Evolutionary conservation across 1,140 invertebrate species (phyloP).

Genomic region (Drosophila ogumai): DNA sequence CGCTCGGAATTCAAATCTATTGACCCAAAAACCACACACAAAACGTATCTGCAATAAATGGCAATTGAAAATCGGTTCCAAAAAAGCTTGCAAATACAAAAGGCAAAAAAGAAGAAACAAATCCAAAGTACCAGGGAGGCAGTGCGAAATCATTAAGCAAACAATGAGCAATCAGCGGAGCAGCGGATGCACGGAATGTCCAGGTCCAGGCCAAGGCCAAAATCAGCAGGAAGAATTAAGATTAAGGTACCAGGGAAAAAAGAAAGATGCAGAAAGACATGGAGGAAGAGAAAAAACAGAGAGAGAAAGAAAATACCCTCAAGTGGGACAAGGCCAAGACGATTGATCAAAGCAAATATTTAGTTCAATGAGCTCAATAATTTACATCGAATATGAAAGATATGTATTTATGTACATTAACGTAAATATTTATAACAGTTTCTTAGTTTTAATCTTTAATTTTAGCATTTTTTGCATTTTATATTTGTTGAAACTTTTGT

Average conservation of each 20-base stretch:
- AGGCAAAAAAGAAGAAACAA: conserved; percentile 6
- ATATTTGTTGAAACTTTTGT: neutral
- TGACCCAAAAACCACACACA: conserved; percentile 71
- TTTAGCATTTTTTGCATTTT: neutral
- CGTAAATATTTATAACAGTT: too few relatives aligned
- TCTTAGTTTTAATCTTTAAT: neutral
- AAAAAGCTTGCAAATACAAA: conserved; percentile 19
- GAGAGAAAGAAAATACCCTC: conserved; percentile 1
- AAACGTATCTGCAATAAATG: conserved; percentile 43
- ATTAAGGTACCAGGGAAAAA: conserved; percentile 19
- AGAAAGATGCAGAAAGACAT: neutral
- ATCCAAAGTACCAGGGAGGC: conserved; percentile 9
- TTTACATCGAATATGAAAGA: neutral
- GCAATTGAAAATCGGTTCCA: conserved; percentile 45
- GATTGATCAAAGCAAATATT: conserved; percentile 13
- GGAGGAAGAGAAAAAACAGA: neutral
- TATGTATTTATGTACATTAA: neutral
- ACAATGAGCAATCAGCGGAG: conserved; percentile 62
- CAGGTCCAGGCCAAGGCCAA: conserved; percentile 66
- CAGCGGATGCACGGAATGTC: conserved; percentile 6
- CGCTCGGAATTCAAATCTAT: conserved; percentile 75
- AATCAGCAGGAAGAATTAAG: conserved; percentile 68
- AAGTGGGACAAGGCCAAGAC: conserved; percentile 38
- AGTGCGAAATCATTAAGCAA: conserved; percentile 76
- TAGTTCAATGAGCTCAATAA: conserved; percentile 14